phyloP scores from a whole-genome alignment of 2,113 vertebrate genomes.

The Platanista minor region DNA sequence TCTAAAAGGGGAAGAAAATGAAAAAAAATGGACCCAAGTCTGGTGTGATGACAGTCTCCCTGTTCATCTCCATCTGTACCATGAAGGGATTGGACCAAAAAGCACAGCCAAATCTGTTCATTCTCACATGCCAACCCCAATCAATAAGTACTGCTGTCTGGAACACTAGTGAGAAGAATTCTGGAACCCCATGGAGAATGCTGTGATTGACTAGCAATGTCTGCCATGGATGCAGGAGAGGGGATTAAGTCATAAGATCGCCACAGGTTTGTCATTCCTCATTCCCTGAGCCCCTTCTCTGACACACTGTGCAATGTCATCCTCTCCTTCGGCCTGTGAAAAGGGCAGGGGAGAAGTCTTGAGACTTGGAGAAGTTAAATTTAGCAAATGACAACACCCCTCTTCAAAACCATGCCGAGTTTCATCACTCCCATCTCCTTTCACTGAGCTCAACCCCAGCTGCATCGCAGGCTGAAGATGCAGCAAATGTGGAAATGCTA shows the following conservation, averaged over 20 bases:
- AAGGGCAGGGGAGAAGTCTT: not conserved
- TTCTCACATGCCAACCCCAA: not conserved
- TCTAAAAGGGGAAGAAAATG: not conserved
- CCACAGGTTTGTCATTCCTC: not conserved
- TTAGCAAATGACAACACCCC: conserved; percentile 55
- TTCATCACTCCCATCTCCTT: conserved; percentile 29
- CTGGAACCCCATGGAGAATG: not conserved
- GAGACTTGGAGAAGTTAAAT: conserved; percentile 49
- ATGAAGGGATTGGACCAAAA: not conserved
- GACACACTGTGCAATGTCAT: not conserved
- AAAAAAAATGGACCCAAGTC: not conserved
- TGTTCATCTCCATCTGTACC: not conserved
- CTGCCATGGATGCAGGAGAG: not conserved
- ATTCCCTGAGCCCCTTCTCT: not conserved
- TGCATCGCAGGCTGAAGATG: not conserved
- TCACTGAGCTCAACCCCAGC: conserved; percentile 53
- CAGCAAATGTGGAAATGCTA: conserved; percentile 62
- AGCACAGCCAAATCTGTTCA: not conserved
- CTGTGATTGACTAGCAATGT: not conserved
- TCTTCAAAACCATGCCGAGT: conserved; percentile 40
- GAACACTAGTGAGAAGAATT: not conserved
- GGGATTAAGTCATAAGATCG: not conserved
- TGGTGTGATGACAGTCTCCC: not conserved
- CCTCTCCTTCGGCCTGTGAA: not conserved
- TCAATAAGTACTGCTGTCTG: not conserved